Conservation (phyloP, 2,888 invertebrate genomes). For the Tipula lateralis region DNA sequence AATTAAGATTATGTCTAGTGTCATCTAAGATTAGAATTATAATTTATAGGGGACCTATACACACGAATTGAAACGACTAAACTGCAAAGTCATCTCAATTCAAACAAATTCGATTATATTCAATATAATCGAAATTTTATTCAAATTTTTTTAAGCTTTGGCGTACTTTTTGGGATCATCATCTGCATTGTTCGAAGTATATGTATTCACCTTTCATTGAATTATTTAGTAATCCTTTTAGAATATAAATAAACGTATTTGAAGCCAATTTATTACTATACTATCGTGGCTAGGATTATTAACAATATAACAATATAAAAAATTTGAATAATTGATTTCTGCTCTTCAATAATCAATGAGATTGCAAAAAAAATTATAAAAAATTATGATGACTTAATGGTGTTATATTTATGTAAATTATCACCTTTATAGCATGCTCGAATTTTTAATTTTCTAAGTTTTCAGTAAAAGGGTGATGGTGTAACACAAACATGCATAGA, state of each 20-base stretch:
- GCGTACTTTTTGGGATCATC: background rate
- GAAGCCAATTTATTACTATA: background rate
- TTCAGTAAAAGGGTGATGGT: background rate
- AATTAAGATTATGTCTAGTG: too few relatives aligned
- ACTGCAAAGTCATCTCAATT: too few relatives aligned
- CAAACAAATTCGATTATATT: too few relatives aligned
- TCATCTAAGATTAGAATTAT: too few relatives aligned
- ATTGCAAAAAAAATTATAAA: background rate
- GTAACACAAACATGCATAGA: background rate
- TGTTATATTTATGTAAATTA: background rate
- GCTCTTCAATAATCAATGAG: background rate
- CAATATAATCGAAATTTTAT: background rate
- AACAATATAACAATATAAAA: background rate
- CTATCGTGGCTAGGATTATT: background rate
- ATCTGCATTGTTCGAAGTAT: background rate
- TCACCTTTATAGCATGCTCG: constrained; percentile 1
- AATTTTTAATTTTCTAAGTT: background rate
- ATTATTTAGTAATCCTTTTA: background rate
- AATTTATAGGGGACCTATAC: too few relatives aligned
- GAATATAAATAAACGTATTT: background rate
- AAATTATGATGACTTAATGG: background rate
- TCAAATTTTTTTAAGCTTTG: background rate
- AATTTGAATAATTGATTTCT: constrained; percentile 5
- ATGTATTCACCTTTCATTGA: background rate
- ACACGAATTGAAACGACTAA: too few relatives aligned